Conservation (phyloP, 2,113 vertebrate genomes). For the Ictalurus furcatus region DNA sequence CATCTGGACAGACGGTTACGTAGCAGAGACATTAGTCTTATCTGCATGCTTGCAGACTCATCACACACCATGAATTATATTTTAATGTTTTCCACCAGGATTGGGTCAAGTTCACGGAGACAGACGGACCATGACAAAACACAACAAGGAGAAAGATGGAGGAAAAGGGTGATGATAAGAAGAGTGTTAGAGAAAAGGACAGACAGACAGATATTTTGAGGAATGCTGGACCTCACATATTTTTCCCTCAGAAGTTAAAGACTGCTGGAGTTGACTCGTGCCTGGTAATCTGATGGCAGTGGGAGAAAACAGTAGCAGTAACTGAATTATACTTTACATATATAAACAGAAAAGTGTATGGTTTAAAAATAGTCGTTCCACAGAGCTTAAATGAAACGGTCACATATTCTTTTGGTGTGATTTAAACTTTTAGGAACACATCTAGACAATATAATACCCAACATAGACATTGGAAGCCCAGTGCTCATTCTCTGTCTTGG, state of each 20-base stretch:
- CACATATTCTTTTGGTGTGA: neutral
- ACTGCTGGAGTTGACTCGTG: neutral
- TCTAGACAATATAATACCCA: slow-evolving; percentile 19
- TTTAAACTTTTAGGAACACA: slow-evolving; percentile 19
- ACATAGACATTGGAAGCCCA: slow-evolving; percentile 13
- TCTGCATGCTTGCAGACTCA: slow-evolving; percentile 48
- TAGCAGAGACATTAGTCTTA: slow-evolving; percentile 52
- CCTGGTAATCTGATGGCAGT: neutral
- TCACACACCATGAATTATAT: slow-evolving; percentile 50
- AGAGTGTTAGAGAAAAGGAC: slow-evolving; percentile 12
- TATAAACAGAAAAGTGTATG: neutral
- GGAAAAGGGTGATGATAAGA: neutral
- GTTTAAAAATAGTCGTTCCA: neutral
- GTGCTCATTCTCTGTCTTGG: slow-evolving; percentile 42
- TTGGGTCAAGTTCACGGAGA: slow-evolving; percentile 37
- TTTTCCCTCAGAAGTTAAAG: slow-evolving; percentile 8
- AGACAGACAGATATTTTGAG: slow-evolving; percentile 15
- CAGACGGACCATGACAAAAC: slow-evolving; percentile 40
- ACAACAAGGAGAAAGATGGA: slow-evolving; percentile 21
- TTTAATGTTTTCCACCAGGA: slow-evolving; percentile 50
- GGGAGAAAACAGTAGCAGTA: slow-evolving; percentile 19
- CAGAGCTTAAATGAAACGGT: neutral
- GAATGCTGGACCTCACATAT: slow-evolving; percentile 25
- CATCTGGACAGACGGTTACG: slow-evolving; percentile 47
- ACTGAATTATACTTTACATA: neutral